Base-by-base conservation (phyloP, 2,113 vertebrate species). In the Atlantisia rogersi region DNA sequence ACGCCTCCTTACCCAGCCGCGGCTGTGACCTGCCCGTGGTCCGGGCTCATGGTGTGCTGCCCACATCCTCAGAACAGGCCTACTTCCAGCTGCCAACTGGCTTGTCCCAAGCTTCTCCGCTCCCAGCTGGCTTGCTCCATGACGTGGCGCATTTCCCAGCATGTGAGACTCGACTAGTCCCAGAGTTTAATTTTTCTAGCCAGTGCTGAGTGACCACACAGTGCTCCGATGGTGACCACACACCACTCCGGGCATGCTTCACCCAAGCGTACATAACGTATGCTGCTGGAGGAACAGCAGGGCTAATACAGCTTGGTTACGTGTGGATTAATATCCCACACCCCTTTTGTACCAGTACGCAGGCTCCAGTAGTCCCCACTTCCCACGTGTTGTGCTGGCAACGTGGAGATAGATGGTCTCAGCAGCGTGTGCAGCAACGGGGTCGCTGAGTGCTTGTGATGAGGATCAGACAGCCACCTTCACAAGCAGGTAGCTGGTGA, bases 401-500 rank as follows among this genome's bases (percentile, higher is more conserved):
- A 26, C 32, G 39, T 4, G 26, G 73, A 35, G 40, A 2, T 35
- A 35, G 35, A 2, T 35, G 40, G 17, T 39, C 37, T 59, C 19
- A 10, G 82, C 0, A 0, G 9, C 9, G 60, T 17, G 42, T 6
- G 9, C 0, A 1, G 32, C n/a, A 25, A 7, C 39, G 6, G 26
- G 50, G 19, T 77, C 44, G 39, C 29, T 22, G 12, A 16, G 14
- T 0, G 3, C 19, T 1, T 11, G 12, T 4, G 39, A 28, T n/a
- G 48, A 52, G 48, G 31, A 5, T 48, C 24, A 63, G 53, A 37
- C 40, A 22, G 46, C 20, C 21, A 48, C 46, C 48, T 48, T 48
- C 21, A 48, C 48, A 48, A 48, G 37, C 4, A 17, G 24, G 32
- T 29, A n/a, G 15, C 22, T 37, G 40, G 17, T 60, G 44, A 73